A percentile compares a stretch with the other conserved stretches of the same genome.
Evolutionary conservation across 1,140 invertebrate species (phyloP).

Genomic region (Samia ricini): DNA sequence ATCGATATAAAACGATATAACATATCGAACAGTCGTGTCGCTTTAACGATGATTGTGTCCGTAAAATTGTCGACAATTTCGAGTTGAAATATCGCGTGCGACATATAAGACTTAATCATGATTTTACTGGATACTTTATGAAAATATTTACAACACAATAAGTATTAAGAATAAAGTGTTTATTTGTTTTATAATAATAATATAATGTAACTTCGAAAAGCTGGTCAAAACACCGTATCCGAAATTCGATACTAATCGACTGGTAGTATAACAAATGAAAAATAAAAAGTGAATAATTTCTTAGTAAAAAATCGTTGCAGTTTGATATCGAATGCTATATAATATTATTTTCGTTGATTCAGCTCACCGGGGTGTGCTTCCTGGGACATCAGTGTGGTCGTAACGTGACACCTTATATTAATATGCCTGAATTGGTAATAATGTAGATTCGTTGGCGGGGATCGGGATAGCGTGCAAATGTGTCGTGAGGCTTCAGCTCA

Average conservation of each 20-base stretch:
- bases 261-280: conserved; percentile 22
- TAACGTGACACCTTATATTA: conserved; percentile 69
- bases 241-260: conserved; percentile 31
- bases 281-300: conserved; percentile 39
- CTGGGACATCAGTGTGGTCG: conserved; percentile 72
- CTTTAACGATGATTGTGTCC: conserved; percentile 43
- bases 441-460: conserved; percentile 63
- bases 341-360: conserved; percentile 66
- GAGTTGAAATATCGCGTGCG: conserved; percentile 22
- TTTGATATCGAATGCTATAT: conserved; percentile 44
- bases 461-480: conserved; percentile 68
- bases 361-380: conserved; percentile 69
- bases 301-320: conserved; percentile 55
- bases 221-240: conserved; percentile 30
- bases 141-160: conserved; percentile 20
- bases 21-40: conserved; percentile 21
- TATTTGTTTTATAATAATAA: conserved; percentile 34
- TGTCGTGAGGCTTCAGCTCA: conserved; percentile 67
- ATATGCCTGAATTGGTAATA: conserved; percentile 75
- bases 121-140: conserved; percentile 18
- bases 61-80: conserved; percentile 20
- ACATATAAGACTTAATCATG: conserved; percentile 22
- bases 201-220: conserved; percentile 26
- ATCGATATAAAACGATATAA: conserved; percentile 20
- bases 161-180: conserved; percentile 26